A percentile compares a stretch with the other conserved stretches of the same genome.
Conservation (phyloP, 2,797 vertebrate genomes). For the Phrynocephalus vlangalii region DNA sequence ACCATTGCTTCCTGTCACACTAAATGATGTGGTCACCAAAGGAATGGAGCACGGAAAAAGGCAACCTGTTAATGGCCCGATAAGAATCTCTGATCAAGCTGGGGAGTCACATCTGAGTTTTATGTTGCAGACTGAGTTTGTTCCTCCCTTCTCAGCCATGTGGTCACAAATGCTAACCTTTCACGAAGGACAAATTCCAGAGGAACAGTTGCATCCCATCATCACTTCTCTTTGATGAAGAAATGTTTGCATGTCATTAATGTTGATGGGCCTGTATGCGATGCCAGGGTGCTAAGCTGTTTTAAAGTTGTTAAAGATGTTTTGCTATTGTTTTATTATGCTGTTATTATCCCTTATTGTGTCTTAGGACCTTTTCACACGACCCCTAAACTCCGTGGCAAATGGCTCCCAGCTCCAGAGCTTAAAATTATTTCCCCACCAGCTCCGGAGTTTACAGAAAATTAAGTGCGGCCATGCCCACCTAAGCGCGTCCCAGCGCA, state of each 20-base stretch:
- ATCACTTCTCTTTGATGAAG: background rate
- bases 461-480: too few species aligned
- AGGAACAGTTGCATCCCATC: background rate
- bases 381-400: too few species aligned
- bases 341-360: too few species aligned
- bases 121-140: slow-evolving; percentile 41
- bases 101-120: slow-evolving; percentile 57
- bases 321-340: too few species aligned
- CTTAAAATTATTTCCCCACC: too few species aligned
- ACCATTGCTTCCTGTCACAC: slow-evolving; percentile 80
- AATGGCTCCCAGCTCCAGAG: too few species aligned
- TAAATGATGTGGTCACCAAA: slow-evolving; percentile 75
- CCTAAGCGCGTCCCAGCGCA: too few species aligned
- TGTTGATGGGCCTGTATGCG: too few species aligned
- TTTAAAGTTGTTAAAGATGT: too few species aligned
- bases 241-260: background rate
- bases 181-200: slow-evolving; percentile 24
- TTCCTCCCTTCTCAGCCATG: slow-evolving; percentile 29
- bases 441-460: too few species aligned
- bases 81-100: slow-evolving; percentile 36
- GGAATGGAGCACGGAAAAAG: slow-evolving; percentile 73
- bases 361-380: too few species aligned
- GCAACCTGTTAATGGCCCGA: slow-evolving; percentile 43
- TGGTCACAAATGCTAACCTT: slow-evolving; percentile 39
- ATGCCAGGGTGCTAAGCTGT: too few species aligned